Evolutionary conservation across 35 echinoderm and acorn worm species (phyloP).

Genomic region (Holothuria glaberrima): DNA sequence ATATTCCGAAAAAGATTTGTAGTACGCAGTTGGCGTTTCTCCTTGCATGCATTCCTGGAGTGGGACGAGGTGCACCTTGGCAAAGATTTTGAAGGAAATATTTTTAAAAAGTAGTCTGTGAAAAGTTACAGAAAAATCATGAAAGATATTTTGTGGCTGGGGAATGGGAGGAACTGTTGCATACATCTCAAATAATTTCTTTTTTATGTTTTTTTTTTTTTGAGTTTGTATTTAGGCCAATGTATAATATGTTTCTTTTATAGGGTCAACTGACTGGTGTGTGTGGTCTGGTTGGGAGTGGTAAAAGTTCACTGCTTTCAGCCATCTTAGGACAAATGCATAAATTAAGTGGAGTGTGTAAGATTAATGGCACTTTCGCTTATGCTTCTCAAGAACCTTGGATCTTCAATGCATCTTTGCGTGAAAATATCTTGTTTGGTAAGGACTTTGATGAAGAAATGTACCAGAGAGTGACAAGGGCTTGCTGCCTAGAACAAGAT

Average conservation of each 20-base stretch:
- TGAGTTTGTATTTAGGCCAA: conserved; percentile 1
- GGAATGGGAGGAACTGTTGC: not conserved
- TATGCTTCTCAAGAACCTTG: conserved; percentile 88
- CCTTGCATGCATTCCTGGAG: too few relatives aligned
- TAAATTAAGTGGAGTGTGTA: conserved; percentile 52
- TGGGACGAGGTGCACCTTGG: too few relatives aligned
- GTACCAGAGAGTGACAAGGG: conserved; percentile 68
- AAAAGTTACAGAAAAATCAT: not conserved
- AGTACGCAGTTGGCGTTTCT: too few relatives aligned
- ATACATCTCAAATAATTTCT: not conserved
- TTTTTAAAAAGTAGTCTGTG: too few relatives aligned
- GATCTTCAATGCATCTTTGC: conserved; percentile 82
- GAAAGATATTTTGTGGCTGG: not conserved
- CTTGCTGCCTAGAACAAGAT: conserved; percentile 76
- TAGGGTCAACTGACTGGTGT: conserved; percentile 83
- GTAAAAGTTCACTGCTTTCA: conserved; percentile 86
- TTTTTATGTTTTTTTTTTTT: not conserved
- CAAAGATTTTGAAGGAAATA: too few relatives aligned
- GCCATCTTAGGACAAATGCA: conserved; percentile 92
- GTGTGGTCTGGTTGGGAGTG: conserved; percentile 85
- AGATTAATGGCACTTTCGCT: conserved; percentile 70
- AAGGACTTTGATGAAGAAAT: conserved; percentile 65
- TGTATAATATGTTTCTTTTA: not conserved
- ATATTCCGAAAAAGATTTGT: too few relatives aligned
- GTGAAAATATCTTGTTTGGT: conserved; percentile 92